These are phyloP conservation scores for Morelia viridis DNA, from an alignment of 2,797 vertebrate species.

Conservation along the genomic window DNA sequence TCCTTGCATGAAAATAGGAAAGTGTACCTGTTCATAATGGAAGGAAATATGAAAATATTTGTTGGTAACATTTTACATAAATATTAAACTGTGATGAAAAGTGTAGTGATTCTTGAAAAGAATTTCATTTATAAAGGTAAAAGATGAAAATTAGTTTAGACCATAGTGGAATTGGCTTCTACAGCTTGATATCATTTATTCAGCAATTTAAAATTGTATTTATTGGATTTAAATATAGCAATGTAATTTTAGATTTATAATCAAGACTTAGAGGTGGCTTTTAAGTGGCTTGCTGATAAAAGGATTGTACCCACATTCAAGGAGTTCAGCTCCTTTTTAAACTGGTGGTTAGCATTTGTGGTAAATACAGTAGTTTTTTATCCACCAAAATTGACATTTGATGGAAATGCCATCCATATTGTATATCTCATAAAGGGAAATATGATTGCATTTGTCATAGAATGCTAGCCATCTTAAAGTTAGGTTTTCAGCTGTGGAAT, in stretches of 20 bases:
- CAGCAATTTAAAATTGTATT: constrained; percentile 15
- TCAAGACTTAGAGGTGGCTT: neutral
- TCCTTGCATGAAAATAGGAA: constrained; percentile 30
- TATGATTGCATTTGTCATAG: neutral
- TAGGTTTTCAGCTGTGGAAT: neutral
- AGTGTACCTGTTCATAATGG: neutral
- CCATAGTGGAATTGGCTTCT: constrained; percentile 21
- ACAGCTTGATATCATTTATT: neutral
- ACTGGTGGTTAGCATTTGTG: neutral
- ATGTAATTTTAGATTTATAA: neutral
- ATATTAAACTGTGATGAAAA: constrained; percentile 15
- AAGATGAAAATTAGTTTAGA: constrained; percentile 22
- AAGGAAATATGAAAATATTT: constrained; percentile 19
- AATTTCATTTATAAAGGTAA: neutral
- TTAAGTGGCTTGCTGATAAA: neutral
- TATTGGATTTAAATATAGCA: neutral
- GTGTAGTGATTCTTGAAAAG: neutral
- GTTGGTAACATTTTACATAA: constrained; percentile 7
- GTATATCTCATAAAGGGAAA: neutral
- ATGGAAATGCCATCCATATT: neutral
- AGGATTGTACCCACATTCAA: constrained; percentile 1
- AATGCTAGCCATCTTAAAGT: neutral
- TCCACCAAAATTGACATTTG: neutral
- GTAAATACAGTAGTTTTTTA: neutral
- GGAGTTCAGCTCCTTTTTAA: neutral